phyloP scores from a whole-genome alignment of 37 sponge, comb jelly and placozoan genomes.

The Sycon ciliatum region DNA sequence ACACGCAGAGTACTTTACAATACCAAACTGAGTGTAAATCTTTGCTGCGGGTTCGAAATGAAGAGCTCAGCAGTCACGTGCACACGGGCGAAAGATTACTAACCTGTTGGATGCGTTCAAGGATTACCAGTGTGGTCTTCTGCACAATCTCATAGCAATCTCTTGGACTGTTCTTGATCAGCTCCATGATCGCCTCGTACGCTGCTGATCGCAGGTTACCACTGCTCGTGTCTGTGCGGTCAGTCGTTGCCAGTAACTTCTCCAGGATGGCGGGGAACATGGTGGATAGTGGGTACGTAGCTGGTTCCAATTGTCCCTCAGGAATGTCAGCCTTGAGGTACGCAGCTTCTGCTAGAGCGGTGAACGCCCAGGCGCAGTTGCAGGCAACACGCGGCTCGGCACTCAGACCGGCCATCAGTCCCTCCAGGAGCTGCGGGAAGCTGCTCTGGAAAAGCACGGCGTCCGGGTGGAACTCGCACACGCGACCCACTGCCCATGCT shows the following conservation, averaged over 20 bases:
- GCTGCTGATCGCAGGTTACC: conserved; percentile 74
- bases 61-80: no score
- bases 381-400: conserved; percentile 87
- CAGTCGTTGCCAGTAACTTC: conserved; percentile 61
- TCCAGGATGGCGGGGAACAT: conserved; percentile 51
- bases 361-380: conserved; percentile 94
- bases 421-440: conserved; percentile 52
- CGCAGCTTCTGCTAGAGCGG: conserved; percentile 92
- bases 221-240: conserved; percentile 46
- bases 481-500: conserved; percentile 89
- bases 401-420: conserved; percentile 49
- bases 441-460: conserved; percentile 47
- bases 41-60: no score
- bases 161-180: conserved; percentile 85
- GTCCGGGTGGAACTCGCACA: conserved; percentile 77
- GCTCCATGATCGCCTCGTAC: conserved; percentile 89
- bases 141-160: conserved; percentile 79
- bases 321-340: conserved; percentile 46
- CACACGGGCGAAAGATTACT: conserved; percentile 36
- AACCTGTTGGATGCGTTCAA: conserved; percentile 56
- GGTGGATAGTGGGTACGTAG: conserved; percentile 65
- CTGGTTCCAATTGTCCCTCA: conserved; percentile 55
- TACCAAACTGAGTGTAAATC: no score
- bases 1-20: no score
- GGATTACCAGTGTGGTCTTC: conserved; percentile 57